phyloP scores from a whole-genome alignment of 1,140 invertebrate species.

The Xylocopa sonorina region DNA sequence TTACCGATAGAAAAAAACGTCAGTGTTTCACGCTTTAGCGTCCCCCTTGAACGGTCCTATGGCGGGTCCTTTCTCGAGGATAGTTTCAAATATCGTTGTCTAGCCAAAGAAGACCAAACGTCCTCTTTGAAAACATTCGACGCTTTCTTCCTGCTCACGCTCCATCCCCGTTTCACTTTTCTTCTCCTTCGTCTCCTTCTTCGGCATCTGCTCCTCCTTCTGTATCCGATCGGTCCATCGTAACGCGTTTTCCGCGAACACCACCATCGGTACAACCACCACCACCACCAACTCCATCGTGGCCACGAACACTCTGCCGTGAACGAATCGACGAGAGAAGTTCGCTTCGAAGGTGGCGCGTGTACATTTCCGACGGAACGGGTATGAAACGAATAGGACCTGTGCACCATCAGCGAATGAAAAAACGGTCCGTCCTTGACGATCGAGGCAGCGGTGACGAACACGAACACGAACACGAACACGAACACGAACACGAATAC shows the following conservation, averaged over 20 bases:
- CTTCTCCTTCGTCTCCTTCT: background rate
- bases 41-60: slow-evolving; percentile 8
- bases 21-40: slow-evolving; percentile 40
- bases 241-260: background rate
- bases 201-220: background rate
- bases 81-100: background rate
- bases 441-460: background rate
- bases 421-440: background rate
- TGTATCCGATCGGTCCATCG: background rate
- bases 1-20: slow-evolving; percentile 44
- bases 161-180: background rate
- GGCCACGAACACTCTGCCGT: slow-evolving; percentile 29
- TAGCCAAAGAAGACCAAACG: background rate
- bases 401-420: background rate
- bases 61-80: slow-evolving; percentile 56
- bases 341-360: background rate
- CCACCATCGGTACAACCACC: slow-evolving; percentile 52
- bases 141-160: background rate
- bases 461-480: too few relatives aligned
- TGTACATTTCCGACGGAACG: background rate
- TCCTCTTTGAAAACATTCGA: background rate
- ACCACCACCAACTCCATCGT: slow-evolving; percentile 57
- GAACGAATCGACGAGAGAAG: slow-evolving; percentile 8
- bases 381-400: background rate
- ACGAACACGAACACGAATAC: too few relatives aligned